Base-by-base conservation (phyloP, 2,797 vertebrate genomes). In the Mormyrus hasselquistii region DNA sequence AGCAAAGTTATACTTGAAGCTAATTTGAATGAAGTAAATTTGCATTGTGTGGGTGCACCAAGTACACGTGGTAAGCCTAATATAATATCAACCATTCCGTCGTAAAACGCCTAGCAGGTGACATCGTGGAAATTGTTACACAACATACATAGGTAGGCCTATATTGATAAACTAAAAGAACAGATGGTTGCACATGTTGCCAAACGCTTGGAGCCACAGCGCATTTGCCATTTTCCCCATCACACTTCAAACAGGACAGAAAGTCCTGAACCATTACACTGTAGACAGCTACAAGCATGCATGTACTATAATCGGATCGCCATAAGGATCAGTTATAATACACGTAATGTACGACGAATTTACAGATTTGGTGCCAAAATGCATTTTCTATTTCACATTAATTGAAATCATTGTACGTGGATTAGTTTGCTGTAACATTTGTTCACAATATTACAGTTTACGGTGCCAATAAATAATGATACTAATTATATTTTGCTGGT, bases 131-230 rank as follows among this genome's bases (percentile, higher is more conserved):
- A 79, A 79, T 44, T 79, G 38, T 79, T 79, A 79, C 9, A 57
- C 69, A 57, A 22, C 41, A 88, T 29, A 59, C 10, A 85, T 25
- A 52, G 50, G 41, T 85, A 59, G n/a, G 7, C 57, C 7, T 59
- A 52, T 62, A 89, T 89, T 85, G n/a, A 85, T 65, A 19, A 85
- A n/a, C 25, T n/a, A 86, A 22, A 38, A 73, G 14, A 49, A 25
- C 57, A 86, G 83, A 65, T 89, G 82, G 22, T 34, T 29, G 38
- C n/a, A 84, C 10, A 3, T n/a, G 19, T 4, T 29, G 25, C 29
- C 59, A 86, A 89, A 38, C 59, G 57, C 82, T 69, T n/a, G 44
- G 55, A 57, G 88, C 82, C 38, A 84, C n/a, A 89, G n/a, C 82
- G 19, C 84, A 86, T 1, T 59, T 53, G 52, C 4, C 49, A 52